Evolutionary conservation across 2,797 vertebrate species (phyloP).

Genomic region (Oophaga sylvatica): DNA sequence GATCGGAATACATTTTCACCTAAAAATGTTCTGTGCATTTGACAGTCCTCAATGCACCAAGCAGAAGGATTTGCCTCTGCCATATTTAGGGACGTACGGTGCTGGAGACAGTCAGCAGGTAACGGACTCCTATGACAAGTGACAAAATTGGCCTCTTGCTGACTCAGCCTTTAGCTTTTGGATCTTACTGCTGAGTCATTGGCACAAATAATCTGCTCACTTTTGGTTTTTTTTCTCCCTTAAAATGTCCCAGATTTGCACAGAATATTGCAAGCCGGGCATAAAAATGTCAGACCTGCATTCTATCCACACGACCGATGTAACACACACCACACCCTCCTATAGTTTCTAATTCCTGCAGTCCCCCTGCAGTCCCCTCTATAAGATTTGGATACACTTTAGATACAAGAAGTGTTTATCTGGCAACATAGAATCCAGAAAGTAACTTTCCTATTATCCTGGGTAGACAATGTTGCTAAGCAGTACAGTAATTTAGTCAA

Average conservation of each 20-base stretch:
- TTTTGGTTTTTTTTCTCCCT: neutral
- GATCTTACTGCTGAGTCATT: conserved; percentile 37
- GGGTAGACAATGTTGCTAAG: neutral
- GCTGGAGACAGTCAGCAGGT: neutral
- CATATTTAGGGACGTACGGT: no score
- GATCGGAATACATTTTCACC: no score
- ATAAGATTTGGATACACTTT: conserved; percentile 37
- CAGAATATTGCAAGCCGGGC: neutral
- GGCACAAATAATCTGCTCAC: conserved; percentile 6
- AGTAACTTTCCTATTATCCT: conserved; percentile 19
- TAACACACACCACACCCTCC: conserved; percentile 6
- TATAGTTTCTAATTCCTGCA: conserved; percentile 21
- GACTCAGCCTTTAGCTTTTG: conserved; percentile 29
- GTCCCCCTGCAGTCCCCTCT: conserved; percentile 48
- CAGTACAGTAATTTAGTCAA: neutral
- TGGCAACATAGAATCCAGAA: neutral
- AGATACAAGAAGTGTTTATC: neutral
- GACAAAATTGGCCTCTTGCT: conserved; percentile 22
- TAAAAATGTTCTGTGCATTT: neutral
- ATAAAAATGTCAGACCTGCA: conserved; percentile 7
- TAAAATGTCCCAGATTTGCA: conserved; percentile 8
- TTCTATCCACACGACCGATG: neutral
- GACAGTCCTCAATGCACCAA: neutral
- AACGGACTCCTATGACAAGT: neutral
- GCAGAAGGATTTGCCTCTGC: neutral